phyloP scores from a whole-genome alignment of 2,888 invertebrate species.

The Argyresthia albistria region DNA sequence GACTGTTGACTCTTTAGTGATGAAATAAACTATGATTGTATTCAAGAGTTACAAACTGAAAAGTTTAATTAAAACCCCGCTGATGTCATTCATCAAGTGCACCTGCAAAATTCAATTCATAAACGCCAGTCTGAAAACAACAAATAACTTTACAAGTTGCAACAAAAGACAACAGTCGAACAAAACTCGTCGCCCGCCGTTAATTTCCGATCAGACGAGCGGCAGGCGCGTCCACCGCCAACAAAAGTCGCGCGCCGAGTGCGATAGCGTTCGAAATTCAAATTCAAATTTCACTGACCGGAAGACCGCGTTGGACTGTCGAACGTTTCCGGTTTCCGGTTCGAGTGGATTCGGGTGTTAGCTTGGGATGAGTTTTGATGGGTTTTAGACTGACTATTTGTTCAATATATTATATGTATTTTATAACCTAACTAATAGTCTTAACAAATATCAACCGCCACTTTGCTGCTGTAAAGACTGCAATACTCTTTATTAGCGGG shows the following conservation, averaged over 20 bases:
- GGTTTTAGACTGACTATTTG: too few relatives aligned
- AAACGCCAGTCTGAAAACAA: not conserved
- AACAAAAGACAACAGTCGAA: not conserved
- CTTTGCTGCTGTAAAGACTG: too few relatives aligned
- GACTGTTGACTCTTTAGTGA: too few relatives aligned
- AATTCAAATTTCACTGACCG: constrained; percentile 69
- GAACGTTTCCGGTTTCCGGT: constrained; percentile 29
- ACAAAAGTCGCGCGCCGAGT: constrained; percentile 45
- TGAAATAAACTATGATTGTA: too few relatives aligned
- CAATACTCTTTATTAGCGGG: too few relatives aligned
- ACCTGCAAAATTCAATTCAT: too few relatives aligned
- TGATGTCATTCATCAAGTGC: too few relatives aligned
- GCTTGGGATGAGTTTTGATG: not conserved
- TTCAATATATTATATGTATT: too few relatives aligned
- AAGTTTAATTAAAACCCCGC: too few relatives aligned
- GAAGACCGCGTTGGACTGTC: constrained; percentile 36
- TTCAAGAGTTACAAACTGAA: too few relatives aligned
- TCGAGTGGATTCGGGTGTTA: constrained; percentile 21
- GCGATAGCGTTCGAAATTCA: constrained; percentile 47
- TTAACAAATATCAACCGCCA: too few relatives aligned
- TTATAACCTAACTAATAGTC: too few relatives aligned
- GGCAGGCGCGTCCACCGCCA: constrained; percentile 34
- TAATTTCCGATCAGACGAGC: constrained; percentile 32
- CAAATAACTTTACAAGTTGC: not conserved
- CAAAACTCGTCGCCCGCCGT: constrained; percentile 4